phyloP scores from a whole-genome alignment of 2,113 vertebrate genomes.

The Mesocricetus auratus region DNA sequence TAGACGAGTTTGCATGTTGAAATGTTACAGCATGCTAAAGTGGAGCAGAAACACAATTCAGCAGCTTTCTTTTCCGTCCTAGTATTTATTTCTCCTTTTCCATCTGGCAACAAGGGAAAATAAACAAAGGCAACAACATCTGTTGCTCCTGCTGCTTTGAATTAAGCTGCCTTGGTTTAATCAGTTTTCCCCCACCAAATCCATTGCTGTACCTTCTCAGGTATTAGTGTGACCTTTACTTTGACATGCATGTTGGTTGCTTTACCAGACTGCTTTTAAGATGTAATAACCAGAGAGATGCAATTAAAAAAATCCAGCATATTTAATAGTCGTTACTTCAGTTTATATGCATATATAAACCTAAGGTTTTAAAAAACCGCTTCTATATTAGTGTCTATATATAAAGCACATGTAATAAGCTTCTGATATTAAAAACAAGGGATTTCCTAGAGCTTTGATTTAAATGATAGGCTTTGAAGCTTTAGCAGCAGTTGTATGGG shows the following conservation, averaged over 20 bases:
- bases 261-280: constrained; percentile 39
- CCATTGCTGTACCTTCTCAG: constrained; percentile 69
- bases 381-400: constrained; percentile 53
- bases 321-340: constrained; percentile 39
- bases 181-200: constrained; percentile 70
- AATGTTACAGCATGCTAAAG: constrained; percentile 32
- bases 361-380: constrained; percentile 62
- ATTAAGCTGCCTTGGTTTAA: constrained; percentile 84
- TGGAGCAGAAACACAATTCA: constrained; percentile 54
- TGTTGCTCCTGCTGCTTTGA: constrained; percentile 84
- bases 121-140: constrained; percentile 80
- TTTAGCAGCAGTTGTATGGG: constrained; percentile 64
- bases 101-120: constrained; percentile 80
- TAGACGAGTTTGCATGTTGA: neutral
- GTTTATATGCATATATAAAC: constrained; percentile 22
- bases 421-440: constrained; percentile 77
- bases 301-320: neutral
- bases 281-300: neutral
- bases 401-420: constrained; percentile 72
- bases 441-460: constrained; percentile 80
- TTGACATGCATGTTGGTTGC: constrained; percentile 55
- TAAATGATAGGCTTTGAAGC: constrained; percentile 76
- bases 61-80: constrained; percentile 51
- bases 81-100: constrained; percentile 80
- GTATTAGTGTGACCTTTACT: constrained; percentile 74